Percentiles rank a stretch among this genome's conserved stretches.
phyloP scores from a whole-genome alignment of 2,113 vertebrate species.

The Actenoides hombroni region DNA sequence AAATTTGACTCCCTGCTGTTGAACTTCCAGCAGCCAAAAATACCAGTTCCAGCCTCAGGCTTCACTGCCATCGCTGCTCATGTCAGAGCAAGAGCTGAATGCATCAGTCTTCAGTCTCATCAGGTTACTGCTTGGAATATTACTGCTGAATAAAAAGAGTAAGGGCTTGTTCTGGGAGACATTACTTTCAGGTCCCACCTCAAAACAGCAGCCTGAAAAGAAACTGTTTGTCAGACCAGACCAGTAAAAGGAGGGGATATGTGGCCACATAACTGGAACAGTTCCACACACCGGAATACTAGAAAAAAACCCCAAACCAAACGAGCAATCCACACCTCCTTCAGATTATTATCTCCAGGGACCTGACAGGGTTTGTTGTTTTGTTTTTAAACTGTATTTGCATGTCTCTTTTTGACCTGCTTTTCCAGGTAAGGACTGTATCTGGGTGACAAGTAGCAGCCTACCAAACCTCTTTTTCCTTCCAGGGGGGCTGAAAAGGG shows the following conservation, averaged over 20 bases:
- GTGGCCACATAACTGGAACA: background rate
- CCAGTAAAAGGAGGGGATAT: background rate
- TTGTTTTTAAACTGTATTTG: background rate
- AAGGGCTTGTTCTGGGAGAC: background rate
- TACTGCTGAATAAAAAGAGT: background rate
- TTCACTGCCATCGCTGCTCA: background rate
- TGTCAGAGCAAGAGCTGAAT: background rate
- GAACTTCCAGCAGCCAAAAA: background rate
- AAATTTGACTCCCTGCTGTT: background rate
- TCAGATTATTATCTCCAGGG: background rate
- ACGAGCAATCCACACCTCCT: background rate
- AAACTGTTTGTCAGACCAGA: background rate
- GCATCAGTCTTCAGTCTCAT: background rate
- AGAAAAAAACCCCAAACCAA: background rate
- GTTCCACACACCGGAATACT: background rate
- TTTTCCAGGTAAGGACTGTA: background rate
- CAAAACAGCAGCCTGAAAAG: background rate
- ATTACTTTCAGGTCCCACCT: background rate
- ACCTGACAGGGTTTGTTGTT: too few species aligned
- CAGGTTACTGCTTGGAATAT: background rate
- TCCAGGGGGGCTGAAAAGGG: background rate
- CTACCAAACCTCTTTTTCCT: background rate
- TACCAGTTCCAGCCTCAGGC: background rate
- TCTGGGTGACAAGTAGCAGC: constrained; percentile 8
- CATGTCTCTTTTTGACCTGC: background rate